These are phyloP conservation scores for Alaudala cheleensis DNA, from an alignment of 2,113 vertebrate species.

Conservation along the genomic window DNA sequence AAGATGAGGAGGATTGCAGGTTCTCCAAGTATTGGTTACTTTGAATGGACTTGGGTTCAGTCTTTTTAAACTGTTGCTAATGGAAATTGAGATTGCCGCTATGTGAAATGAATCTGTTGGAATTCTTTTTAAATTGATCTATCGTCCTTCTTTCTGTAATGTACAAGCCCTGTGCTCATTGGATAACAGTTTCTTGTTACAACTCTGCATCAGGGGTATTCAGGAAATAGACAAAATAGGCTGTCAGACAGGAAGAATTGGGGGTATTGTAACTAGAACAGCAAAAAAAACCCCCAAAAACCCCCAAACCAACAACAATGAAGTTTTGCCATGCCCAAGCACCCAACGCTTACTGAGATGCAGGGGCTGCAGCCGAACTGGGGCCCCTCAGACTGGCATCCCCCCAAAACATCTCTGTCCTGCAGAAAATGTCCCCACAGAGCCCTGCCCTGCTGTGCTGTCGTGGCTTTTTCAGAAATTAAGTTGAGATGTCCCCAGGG, in stretches of 20 bases:
- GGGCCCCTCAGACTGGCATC: not conserved
- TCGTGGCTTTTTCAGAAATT: not conserved
- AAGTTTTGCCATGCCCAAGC: not conserved
- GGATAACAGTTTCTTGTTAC: not conserved
- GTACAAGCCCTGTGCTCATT: not conserved
- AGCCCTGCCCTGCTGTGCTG: rapidly evolving
- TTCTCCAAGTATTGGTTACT: not conserved
- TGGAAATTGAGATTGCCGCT: not conserved
- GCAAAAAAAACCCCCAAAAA: not conserved
- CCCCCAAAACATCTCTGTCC: rapidly evolving
- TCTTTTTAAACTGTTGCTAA: not conserved
- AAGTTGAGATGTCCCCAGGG: not conserved
- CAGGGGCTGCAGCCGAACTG: not conserved
- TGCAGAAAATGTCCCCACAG: not conserved
- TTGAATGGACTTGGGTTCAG: not conserved
- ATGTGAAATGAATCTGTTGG: not conserved
- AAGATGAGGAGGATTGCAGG: not conserved
- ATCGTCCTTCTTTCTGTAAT: not conserved
- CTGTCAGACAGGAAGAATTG: rapidly evolving
- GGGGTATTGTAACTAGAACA: not conserved
- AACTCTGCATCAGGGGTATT: not conserved
- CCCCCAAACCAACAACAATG: not conserved
- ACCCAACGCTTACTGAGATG: not conserved
- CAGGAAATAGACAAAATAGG: not conserved
- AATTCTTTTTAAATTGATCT: not conserved